These are phyloP conservation scores for Diloba caeruleocephala DNA, from an alignment of 2,888 invertebrate species.

Conservation along the genomic window DNA sequence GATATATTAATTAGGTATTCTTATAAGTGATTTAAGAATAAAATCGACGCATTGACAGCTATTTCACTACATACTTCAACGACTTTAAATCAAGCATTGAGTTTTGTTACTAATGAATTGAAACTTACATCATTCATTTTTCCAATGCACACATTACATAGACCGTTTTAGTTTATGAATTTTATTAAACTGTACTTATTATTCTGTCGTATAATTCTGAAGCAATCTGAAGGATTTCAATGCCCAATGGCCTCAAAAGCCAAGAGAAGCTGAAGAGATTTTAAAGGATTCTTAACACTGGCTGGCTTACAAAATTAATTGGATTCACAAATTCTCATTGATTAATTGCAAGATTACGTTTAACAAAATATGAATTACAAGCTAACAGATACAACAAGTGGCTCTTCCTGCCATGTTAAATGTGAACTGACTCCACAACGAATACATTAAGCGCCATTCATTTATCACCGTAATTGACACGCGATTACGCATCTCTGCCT, in stretches of 20 bases:
- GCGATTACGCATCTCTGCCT: slow-evolving; percentile 25
- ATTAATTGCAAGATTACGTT: neutral
- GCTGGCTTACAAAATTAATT: too few relatives aligned
- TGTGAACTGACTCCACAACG: slow-evolving; percentile 18
- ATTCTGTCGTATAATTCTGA: too few relatives aligned
- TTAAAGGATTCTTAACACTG: too few relatives aligned
- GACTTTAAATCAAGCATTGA: slow-evolving; percentile 17
- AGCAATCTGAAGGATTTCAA: too few relatives aligned
- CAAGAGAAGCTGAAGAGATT: too few relatives aligned
- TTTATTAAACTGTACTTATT: too few relatives aligned
- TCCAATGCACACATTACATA: neutral
- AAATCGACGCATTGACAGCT: slow-evolving; percentile 17
- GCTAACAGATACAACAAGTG: slow-evolving; percentile 13
- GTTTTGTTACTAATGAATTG: slow-evolving; percentile 15
- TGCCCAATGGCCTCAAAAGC: too few relatives aligned
- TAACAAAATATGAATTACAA: neutral
- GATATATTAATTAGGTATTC: slow-evolving; percentile 16
- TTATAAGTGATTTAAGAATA: slow-evolving; percentile 15
- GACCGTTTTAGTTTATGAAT: too few relatives aligned
- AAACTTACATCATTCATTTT: slow-evolving; percentile 10
- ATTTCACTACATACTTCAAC: slow-evolving; percentile 20
- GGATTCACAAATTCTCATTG: too few relatives aligned
- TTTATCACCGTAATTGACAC: slow-evolving; percentile 51
- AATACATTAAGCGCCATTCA: slow-evolving; percentile 35
- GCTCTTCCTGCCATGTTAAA: slow-evolving; percentile 25